Evolutionary conservation across 1,140 invertebrate species (phyloP).

Genomic region (Calliphora vicina): DNA sequence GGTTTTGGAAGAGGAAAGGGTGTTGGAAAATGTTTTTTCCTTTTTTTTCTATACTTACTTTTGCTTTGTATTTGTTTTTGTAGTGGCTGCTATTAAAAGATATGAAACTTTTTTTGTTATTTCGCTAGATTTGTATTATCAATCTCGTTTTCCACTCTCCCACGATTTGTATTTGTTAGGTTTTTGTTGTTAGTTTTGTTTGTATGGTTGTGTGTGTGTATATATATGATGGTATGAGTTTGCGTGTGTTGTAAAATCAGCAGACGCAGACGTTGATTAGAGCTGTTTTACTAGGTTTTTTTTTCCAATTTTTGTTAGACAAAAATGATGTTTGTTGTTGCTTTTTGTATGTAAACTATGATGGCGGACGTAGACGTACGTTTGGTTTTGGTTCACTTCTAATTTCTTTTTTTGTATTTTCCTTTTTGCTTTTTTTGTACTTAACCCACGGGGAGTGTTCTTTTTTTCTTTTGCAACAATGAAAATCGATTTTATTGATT

Average conservation of each 20-base stretch:
- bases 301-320: constrained; percentile 10
- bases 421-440: neutral
- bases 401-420: neutral
- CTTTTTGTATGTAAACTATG: constrained; percentile 4
- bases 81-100: neutral
- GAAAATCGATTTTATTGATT: constrained; percentile 8
- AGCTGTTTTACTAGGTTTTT: constrained; percentile 9
- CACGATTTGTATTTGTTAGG: neutral
- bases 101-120: neutral
- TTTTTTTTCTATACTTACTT: neutral
- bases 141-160: neutral
- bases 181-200: too few relatives aligned
- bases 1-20: too few relatives aligned
- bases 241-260: neutral
- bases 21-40: too few relatives aligned
- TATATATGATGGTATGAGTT: constrained; percentile 38
- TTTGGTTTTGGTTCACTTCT: neutral
- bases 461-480: neutral
- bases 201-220: neutral
- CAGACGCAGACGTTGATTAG: constrained; percentile 8
- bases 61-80: neutral
- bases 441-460: constrained; percentile 14
- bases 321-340: constrained; percentile 10
- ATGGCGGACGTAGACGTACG: constrained; percentile 4
- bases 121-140: neutral